Evolutionary conservation across 1,140 invertebrate genomes (phyloP).

Genomic region (Apis dorsata): DNA sequence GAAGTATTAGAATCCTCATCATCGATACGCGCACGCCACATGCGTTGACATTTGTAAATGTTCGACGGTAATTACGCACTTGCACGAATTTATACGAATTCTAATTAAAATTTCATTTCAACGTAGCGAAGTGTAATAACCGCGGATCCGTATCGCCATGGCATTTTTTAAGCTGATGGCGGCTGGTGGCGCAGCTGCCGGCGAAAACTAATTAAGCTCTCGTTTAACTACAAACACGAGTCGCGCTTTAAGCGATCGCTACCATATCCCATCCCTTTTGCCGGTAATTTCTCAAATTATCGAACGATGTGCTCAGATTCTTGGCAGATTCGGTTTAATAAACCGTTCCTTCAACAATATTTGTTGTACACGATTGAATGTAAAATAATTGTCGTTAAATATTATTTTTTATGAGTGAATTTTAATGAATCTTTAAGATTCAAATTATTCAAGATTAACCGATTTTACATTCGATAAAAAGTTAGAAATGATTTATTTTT

Average conservation of each 20-base stretch:
- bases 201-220: slow-evolving; percentile 67
- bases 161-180: slow-evolving; percentile 55
- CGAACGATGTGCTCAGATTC: neutral
- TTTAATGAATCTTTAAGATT: no score
- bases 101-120: slow-evolving; percentile 63
- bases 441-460: no score
- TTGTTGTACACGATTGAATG: neutral
- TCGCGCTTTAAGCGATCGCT: slow-evolving; percentile 58
- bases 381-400: no score
- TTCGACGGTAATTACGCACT: slow-evolving; percentile 58
- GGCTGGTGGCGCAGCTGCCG: slow-evolving; percentile 53
- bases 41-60: slow-evolving; percentile 28
- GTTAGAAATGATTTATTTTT: no score
- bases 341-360: neutral
- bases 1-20: neutral
- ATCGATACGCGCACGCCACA: neutral
- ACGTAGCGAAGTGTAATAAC: slow-evolving; percentile 54
- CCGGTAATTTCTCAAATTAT: slow-evolving; percentile 47
- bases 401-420: no score
- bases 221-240: slow-evolving; percentile 56
- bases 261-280: neutral
- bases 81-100: slow-evolving; percentile 53
- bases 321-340: neutral
- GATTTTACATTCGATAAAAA: no score
- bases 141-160: slow-evolving; percentile 60